Base-by-base conservation (phyloP, 1,140 invertebrate genomes). In the Grapholita molesta region DNA sequence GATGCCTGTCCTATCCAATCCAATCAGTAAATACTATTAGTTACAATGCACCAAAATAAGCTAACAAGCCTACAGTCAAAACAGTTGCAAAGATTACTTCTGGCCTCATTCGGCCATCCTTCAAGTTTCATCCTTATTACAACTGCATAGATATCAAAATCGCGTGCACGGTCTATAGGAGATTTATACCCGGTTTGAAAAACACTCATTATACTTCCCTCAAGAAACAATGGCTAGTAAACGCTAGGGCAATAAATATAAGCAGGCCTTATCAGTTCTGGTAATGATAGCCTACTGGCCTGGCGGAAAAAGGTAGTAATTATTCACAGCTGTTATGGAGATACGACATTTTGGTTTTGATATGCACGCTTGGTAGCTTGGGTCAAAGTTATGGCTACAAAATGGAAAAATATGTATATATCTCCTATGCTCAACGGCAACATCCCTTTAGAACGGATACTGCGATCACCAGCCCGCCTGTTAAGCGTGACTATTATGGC, bases 171-270 rank as follows among this genome's bases (percentile, higher is more conserved):
- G 0, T 6, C 7, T 0, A 48, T 2, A 32, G n/a, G n/a, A 61
- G n/a, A 28, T 61, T 61, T 61, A 15, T 28, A 12, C n/a, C n/a
- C 15, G 25, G n/a, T 61, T 61, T 28, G 55, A 55, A 55, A 55
- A 55, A 28, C 55, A 61, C n/a, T 61, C 55, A 61, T 61, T 61
- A 61, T n/a, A 7, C 24, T 28, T 61, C 32, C 55, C 55, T 61
- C 55, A 61, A 2, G 25, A 28, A 61, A 61, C 55, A 61, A 61
- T 61, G 55, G 55, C 23, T 25, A 15, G 7, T 61, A 61, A 61
- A 28, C 25, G 25, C 32, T 30, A 61, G 55, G 25, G 55, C 15
- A 61, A 61, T 61, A 61, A 61, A 61, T 61, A 28, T 23, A 12
- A 9, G 42, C 38, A 42, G 12, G 12, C 55, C 55, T 61, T 61